These are phyloP conservation scores for Syrmaticus mikado DNA, from an alignment of 2,113 vertebrate species.

Conservation along the genomic window DNA sequence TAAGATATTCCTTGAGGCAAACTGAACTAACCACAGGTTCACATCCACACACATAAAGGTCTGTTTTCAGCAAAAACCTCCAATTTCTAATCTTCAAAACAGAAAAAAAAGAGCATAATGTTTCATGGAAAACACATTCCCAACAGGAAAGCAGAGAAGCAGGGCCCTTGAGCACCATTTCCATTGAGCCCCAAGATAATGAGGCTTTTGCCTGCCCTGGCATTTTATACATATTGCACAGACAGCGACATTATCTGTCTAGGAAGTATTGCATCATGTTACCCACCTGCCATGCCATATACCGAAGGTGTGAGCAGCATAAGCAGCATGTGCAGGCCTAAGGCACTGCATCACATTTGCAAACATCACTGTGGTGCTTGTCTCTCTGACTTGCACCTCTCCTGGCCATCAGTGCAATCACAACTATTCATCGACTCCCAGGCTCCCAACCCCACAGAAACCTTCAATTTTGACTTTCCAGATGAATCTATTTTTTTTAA, in stretches of 20 bases:
- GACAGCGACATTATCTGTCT: background rate
- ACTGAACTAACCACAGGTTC: background rate
- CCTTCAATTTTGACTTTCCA: background rate
- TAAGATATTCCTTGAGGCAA: background rate
- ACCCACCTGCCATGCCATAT: accelerated
- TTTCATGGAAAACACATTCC: background rate
- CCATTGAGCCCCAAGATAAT: background rate
- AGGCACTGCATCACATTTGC: accelerated
- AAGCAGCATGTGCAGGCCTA: background rate
- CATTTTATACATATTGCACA: background rate
- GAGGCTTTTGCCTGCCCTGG: background rate
- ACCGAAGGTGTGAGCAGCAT: background rate
- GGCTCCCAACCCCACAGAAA: background rate
- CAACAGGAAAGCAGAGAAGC: background rate
- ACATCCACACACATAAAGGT: background rate
- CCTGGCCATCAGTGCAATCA: background rate
- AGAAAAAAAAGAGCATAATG: background rate
- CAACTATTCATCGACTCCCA: background rate
- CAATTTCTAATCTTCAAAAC: background rate
- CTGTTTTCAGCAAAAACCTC: background rate
- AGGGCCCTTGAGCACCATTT: background rate
- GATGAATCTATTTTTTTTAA: background rate
- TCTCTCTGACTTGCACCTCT: background rate
- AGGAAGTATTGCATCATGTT: background rate
- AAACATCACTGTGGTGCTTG: background rate